Percentiles rank a stretch among this genome's conserved stretches.
phyloP scores from a whole-genome alignment of 2,113 vertebrate species.

The Sakesphorus luctuosus region DNA sequence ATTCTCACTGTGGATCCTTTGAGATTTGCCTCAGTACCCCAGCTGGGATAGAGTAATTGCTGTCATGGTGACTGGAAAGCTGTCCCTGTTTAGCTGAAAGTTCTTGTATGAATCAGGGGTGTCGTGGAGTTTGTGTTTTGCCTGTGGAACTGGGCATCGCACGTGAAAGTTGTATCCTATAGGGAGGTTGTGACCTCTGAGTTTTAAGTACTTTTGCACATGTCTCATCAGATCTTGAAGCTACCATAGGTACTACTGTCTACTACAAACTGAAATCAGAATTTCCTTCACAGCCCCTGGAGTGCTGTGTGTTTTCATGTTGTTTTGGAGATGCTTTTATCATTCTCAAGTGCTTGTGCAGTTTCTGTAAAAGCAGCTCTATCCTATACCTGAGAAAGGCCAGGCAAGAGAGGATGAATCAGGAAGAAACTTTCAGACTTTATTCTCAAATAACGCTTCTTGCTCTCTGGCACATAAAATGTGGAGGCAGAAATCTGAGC shows the following conservation, averaged over 20 bases:
- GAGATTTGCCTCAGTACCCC: neutral
- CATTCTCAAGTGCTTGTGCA: neutral
- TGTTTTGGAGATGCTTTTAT: neutral
- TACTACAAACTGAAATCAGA: neutral
- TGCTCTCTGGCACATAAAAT: neutral
- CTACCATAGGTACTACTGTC: rapidly evolving
- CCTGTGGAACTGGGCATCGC: neutral
- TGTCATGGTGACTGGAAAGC: neutral
- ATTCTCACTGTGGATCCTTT: neutral
- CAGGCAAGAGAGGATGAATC: neutral
- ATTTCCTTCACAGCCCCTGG: neutral
- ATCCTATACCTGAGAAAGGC: neutral
- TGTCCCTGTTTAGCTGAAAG: neutral
- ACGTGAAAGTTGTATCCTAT: rapidly evolving
- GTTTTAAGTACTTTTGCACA: neutral
- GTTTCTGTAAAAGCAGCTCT: neutral
- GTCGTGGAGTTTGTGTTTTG: rapidly evolving
- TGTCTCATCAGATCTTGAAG: neutral
- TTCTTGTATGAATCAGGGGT: neutral
- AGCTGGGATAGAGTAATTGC: rapidly evolving
- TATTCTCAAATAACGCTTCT: neutral
- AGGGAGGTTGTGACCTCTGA: neutral
- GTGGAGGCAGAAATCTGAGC: neutral
- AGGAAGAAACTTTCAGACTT: neutral
- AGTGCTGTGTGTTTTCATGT: neutral